Evolutionary conservation across 2,888 invertebrate species (phyloP), one percentile per base, ranked within the genome.

Genomic region (Tiliacea citrago): DNA sequence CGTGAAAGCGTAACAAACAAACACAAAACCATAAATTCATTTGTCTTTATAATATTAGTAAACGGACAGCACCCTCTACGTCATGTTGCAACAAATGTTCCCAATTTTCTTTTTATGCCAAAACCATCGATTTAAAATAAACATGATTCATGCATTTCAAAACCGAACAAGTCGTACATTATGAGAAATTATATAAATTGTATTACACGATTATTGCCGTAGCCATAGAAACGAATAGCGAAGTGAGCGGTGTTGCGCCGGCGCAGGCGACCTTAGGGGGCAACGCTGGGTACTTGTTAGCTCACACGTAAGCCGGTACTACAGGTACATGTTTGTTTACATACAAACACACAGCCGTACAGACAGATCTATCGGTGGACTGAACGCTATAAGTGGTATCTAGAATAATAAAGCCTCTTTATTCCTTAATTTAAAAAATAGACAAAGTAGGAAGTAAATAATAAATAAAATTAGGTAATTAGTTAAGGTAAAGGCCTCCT

Each of bases 201-300:
- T 73, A 77, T 86, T 86, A 74, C 86, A 79, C 85, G 83, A 86
- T 75, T 45, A 61, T 58, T 60, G 67, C 62, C 55, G 53, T 39
- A 62, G 74, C 66, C 71, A 70, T 71, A 85, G 74, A 82, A 73
- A 73, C 85, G 75, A 58, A 42, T 68, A 62, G 58, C 35, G 39
- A 80, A 85, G 87, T 82, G 87, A 86, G 70, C 63, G 86, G 86
- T 35, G 65, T 49, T 73, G 75, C 75, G 80, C 76, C 49, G 42
- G 76, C 76, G 58, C 77, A 67, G 55, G 42, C 75, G 87, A 86
- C 86, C 86, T 86, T 86, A 83, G 55, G 69, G 71, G 68, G 77
- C 73, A 45, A 63, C 47, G 49, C 63, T 55, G 42, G 75, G 77
- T 77, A 67, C 73, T 61, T 18, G 35, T 51, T 51, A 16, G 61